phyloP scores from a whole-genome alignment of 2,113 vertebrate species.

The Scomber colias region DNA sequence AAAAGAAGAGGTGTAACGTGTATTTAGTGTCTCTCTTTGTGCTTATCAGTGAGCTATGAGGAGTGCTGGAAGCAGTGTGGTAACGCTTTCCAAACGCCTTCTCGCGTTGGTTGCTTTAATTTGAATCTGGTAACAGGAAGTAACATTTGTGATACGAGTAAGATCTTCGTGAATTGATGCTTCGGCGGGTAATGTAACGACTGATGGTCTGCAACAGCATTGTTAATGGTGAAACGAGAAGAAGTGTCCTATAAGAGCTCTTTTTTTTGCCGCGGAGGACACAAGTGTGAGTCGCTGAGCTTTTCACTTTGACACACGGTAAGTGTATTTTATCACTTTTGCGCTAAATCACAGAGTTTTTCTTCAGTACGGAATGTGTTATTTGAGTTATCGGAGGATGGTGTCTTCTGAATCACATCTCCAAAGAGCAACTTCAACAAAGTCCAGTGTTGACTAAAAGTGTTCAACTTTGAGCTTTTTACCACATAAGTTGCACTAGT shows the following conservation, averaged over 20 bases:
- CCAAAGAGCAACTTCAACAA: neutral
- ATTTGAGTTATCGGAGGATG: constrained; percentile 18
- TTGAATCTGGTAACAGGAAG: neutral
- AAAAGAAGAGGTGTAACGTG: no score
- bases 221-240: constrained; percentile 9
- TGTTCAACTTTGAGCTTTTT: no score
- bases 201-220: neutral
- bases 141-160: no score
- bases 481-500: no score
- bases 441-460: no score
- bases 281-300: neutral
- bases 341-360: neutral
- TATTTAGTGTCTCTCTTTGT: no score
- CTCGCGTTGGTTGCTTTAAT: constrained; percentile 3
- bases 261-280: neutral
- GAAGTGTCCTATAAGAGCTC: neutral
- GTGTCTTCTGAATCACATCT: neutral
- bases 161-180: neutral
- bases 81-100: neutral
- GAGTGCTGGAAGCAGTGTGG: no score
- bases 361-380: neutral
- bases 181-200: neutral
- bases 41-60: no score
- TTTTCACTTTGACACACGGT: constrained; percentile 1
- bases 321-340: neutral